Base-by-base conservation (phyloP, 1,140 invertebrate genomes). In the Apis laboriosa region DNA sequence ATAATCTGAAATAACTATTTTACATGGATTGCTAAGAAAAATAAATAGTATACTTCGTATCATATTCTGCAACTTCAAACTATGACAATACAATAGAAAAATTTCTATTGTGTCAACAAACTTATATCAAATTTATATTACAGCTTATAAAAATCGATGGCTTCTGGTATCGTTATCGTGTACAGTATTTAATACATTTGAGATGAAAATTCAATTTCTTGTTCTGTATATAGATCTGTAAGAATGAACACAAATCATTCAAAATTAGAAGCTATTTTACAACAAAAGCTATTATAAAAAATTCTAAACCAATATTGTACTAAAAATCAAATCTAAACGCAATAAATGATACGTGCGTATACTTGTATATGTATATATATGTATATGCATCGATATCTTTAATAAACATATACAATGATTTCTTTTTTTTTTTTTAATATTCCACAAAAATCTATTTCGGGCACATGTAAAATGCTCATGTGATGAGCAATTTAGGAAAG, bases 401-500 rank as follows among this genome's bases (percentile, higher is more conserved):
- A 61, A 61, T 43, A 72, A n/a, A 51, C 70, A 80, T 79, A 28
- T 75, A 82, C 64, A 55, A 66, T 66, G 51, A 66, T 34, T 9
- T 53, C 19, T 9, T 55, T 55, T 51, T 21, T 11, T n/a, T 49
- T n/a, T 63, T 12, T 17, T 63, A 51, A 73, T n/a, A 61, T 63
- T 56, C 28, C 85, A 64, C n/a, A 77, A 75, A 61, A 76, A 66
- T n/a, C 63, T 84, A 60, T 70, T 51, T 58, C 13, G 74, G 68
- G n/a, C 71, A 86, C 68, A 68, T 70, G 34, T 74, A 56, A 72
- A 19, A 78, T 60, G 71, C 73, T 79, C 80, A 68, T 43, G 70
- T 64, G 61, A 78, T 67, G 53, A 83, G 60, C 85, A 60, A 67
- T 74, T 66, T 60, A 83, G 77, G 77, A 60, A 87, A 77, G 70